Base-by-base conservation (phyloP, 2,113 vertebrate species). In the Triplophysa rosa region DNA sequence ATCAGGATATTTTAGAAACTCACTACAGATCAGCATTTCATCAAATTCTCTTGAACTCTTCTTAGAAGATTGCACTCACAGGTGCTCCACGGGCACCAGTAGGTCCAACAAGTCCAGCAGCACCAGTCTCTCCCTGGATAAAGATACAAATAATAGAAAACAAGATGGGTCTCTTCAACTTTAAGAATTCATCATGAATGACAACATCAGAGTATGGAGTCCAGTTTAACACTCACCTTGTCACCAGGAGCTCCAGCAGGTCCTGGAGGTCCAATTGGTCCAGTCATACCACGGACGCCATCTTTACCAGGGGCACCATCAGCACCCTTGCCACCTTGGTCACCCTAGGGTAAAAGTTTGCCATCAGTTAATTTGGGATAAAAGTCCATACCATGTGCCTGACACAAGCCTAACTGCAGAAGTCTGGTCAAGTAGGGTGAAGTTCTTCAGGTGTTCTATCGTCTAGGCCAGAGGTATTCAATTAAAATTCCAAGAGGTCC, bases 241-340 rank as follows among this genome's bases (percentile, higher is more conserved):
- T 99, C 98, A 91, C 98, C 98, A 2, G 94, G 85, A 83, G 95
- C 62, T 82, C 98, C 98, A 88, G 92, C 91, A 0, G 96, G 94
- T 84, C 98, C 98, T 17, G 96, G 96, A 86, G 95, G 96, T 88
- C 98, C 98, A 24, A 99, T 99, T 79, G 96, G 95, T 73, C 97
- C 97, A 19, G 96, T 95, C 90, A 98, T 83, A 85, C 98, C 98
- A 86, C 97, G 95, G 65, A 89, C 80, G 3, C 98, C 98, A 80
- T 99, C 98, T 90, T 99, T 99, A 87, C 97, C 98, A 88, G 92
- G 82, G 81, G 93, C 87, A 24, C 98, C 98, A 63, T 98, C 98
- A 91, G 81, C 54, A 85, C 98, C 98, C 93, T 99, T 98, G 83
- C 80, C 84, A 91, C 98, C 98, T 70, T 92, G 89, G 83, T 99